Evolutionary conservation across 2,797 vertebrate genomes (phyloP).

Genomic region (Macroramphosus scolopax): DNA sequence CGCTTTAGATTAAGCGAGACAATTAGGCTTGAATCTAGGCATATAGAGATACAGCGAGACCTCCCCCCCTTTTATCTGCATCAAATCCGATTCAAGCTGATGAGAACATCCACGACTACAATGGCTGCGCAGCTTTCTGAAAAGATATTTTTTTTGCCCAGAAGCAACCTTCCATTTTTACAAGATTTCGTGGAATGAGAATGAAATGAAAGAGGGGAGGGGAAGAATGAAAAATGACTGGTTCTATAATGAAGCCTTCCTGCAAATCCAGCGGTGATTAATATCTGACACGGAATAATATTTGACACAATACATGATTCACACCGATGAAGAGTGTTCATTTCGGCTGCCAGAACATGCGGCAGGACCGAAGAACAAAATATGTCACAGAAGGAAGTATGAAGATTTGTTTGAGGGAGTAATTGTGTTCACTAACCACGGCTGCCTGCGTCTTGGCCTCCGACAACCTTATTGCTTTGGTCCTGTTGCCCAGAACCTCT

Average conservation of each 20-base stretch:
- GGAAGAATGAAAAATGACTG: slow-evolving; percentile 21
- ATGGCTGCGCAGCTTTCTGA: slow-evolving; percentile 15
- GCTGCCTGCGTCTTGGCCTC: slow-evolving; percentile 52
- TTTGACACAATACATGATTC: slow-evolving; percentile 34
- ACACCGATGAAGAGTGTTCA: slow-evolving; percentile 14
- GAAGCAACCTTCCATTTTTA: slow-evolving; percentile 30
- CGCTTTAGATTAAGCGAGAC: slow-evolving; percentile 51
- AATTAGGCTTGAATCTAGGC: slow-evolving; percentile 52
- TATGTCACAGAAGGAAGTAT: slow-evolving; percentile 33
- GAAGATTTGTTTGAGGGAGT: slow-evolving; percentile 53
- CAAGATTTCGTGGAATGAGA: slow-evolving; percentile 26
- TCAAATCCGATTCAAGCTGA: slow-evolving; percentile 47
- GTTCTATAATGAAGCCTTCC: slow-evolving; percentile 37
- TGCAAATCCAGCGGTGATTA: slow-evolving; percentile 38
- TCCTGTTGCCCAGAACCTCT: slow-evolving; percentile 55
- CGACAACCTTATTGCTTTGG: slow-evolving; percentile 65
- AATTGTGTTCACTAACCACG: slow-evolving; percentile 51
- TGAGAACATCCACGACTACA: slow-evolving; percentile 26
- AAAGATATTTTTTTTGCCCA: slow-evolving; percentile 9
- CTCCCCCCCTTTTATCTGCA: slow-evolving; percentile 39
- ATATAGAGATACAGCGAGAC: slow-evolving; percentile 33
- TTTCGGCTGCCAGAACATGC: slow-evolving; percentile 28
- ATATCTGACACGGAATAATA: slow-evolving; percentile 41
- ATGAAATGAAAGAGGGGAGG: slow-evolving; percentile 16
- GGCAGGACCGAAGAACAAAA: slow-evolving; percentile 24